Conservation (phyloP, 1,140 invertebrate genomes). For the Galendromus occidentalis region DNA sequence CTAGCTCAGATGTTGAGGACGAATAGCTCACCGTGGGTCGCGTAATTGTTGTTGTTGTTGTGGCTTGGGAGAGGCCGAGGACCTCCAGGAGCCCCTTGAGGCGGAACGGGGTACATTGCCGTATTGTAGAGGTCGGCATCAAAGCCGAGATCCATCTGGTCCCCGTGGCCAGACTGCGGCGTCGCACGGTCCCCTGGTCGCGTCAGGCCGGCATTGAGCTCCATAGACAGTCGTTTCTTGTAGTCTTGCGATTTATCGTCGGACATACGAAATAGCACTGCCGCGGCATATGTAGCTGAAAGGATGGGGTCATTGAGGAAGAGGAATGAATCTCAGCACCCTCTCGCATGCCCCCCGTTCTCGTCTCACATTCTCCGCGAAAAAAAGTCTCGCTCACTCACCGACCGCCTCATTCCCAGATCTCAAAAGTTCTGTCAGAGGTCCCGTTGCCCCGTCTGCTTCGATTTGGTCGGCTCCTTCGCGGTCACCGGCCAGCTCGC, state of each 20-base stretch:
- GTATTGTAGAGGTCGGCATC: too few relatives aligned
- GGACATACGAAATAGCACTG: conserved; percentile 86
- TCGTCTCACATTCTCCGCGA: background rate
- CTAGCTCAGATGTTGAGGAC: background rate
- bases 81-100: background rate
- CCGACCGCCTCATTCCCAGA: conserved; percentile 65
- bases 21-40: background rate
- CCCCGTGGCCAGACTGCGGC: too few relatives aligned
- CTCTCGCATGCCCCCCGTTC: too few relatives aligned
- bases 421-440: conserved; percentile 75
- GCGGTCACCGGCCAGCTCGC: conserved; percentile 80
- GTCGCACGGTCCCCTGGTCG: conserved; percentile 25
- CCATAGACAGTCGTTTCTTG: conserved; percentile 82
- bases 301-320: conserved; percentile 9
- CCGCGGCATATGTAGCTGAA: conserved; percentile 80
- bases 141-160: too few relatives aligned
- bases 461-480: conserved; percentile 89
- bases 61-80: background rate
- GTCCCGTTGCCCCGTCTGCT: conserved; percentile 80
- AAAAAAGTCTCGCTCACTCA: conserved; percentile 21
- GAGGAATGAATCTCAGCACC: conserved; percentile 10
- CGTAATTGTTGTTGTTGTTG: conserved; percentile 6
- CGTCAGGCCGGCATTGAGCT: conserved; percentile 74
- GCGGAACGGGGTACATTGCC: background rate
- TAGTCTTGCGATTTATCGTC: conserved; percentile 93